Percentiles rank a stretch among this genome's conserved stretches.
phyloP scores from a whole-genome alignment of 1,140 invertebrate genomes.

The Batillaria attramentaria region DNA sequence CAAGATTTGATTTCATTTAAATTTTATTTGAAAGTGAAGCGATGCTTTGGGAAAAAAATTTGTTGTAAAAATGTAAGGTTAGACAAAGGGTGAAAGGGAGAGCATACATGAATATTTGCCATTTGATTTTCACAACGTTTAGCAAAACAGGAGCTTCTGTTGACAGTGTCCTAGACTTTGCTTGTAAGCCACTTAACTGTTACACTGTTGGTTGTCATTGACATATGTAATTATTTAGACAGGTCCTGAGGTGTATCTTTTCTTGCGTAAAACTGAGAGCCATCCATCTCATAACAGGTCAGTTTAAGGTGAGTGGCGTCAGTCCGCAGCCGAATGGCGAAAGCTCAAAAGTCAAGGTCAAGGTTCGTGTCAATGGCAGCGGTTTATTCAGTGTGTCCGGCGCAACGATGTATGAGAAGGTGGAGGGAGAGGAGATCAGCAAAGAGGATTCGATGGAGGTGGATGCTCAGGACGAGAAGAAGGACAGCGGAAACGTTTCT shows the following conservation, averaged over 20 bases:
- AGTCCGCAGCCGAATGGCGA: constrained; percentile 87
- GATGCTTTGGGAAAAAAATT: too few species aligned
- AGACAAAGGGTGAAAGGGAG: too few species aligned
- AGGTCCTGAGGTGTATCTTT: too few species aligned
- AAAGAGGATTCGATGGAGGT: constrained; percentile 61
- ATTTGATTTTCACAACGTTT: too few species aligned
- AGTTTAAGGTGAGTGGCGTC: constrained; percentile 88
- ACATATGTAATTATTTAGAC: background rate
- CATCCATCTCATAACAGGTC: constrained; percentile 74
- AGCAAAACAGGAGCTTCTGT: too few species aligned
- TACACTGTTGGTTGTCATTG: background rate
- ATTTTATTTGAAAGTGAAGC: too few species aligned
- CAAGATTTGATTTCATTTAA: too few species aligned
- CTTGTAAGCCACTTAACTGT: background rate
- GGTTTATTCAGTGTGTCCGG: constrained; percentile 90
- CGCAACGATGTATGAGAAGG: constrained; percentile 89
- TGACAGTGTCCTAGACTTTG: too few species aligned
- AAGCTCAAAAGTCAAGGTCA: constrained; percentile 94
- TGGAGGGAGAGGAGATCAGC: constrained; percentile 59
- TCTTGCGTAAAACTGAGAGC: too few species aligned
- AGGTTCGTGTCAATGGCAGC: constrained; percentile 93
- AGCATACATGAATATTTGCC: too few species aligned
- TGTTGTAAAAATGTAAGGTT: too few species aligned
- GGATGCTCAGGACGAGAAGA: constrained; percentile 53
- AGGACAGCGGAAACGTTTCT: constrained; percentile 24